Conservation (phyloP, 1,140 invertebrate species). For the Hypothenemus hampei region DNA sequence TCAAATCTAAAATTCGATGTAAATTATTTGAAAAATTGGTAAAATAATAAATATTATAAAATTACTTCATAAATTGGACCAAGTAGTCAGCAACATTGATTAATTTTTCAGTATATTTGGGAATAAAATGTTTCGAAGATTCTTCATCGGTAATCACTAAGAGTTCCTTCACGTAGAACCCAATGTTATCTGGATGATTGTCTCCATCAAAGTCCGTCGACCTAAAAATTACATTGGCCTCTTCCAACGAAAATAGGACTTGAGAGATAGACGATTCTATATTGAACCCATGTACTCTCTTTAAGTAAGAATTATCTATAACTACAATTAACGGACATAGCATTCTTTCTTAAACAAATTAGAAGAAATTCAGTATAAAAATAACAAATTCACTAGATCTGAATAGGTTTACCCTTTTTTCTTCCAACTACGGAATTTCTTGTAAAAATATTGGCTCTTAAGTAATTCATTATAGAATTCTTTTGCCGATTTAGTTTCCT, state of each 20-base stretch:
- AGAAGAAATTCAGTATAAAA: neutral
- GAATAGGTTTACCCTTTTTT: slow-evolving; percentile 2
- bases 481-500: neutral
- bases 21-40: neutral
- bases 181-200: slow-evolving; percentile 33
- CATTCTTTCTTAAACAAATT: slow-evolving; percentile 25
- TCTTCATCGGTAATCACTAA: slow-evolving; percentile 8
- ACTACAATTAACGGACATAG: slow-evolving; percentile 25
- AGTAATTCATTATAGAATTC: neutral
- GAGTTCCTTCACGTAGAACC: slow-evolving; percentile 30
- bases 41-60: neutral
- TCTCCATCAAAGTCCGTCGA: slow-evolving; percentile 35
- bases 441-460: neutral
- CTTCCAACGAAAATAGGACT: slow-evolving; percentile 28
- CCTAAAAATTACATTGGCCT: slow-evolving; percentile 32
- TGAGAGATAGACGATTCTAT: slow-evolving; percentile 17
- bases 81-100: slow-evolving; percentile 4
- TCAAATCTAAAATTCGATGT: slow-evolving; percentile 38
- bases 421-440: slow-evolving; percentile 1
- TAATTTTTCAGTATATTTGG: neutral
- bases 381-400: neutral
- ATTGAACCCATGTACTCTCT: slow-evolving; percentile 15
- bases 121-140: slow-evolving; percentile 15
- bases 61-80: slow-evolving; percentile 10
- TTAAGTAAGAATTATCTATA: slow-evolving; percentile 29